These are phyloP conservation scores for Orgyia antiqua DNA, from an alignment of 2,888 invertebrate species.

Conservation along the genomic window DNA sequence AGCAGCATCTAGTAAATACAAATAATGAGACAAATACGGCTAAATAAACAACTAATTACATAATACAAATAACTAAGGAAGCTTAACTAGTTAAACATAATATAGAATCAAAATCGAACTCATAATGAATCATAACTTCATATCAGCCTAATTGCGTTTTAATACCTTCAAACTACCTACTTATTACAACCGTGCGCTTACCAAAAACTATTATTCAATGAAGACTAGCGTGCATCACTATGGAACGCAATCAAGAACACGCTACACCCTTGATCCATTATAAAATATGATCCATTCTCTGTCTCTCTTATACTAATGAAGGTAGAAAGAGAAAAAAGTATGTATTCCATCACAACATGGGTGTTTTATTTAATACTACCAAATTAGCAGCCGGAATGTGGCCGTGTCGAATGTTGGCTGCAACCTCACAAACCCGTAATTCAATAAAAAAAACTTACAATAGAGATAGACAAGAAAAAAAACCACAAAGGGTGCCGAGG, in stretches of 20 bases:
- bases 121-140: background rate
- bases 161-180: slow-evolving; percentile 4
- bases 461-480: slow-evolving; percentile 42
- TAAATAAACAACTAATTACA: too few relatives aligned
- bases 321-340: slow-evolving; percentile 14
- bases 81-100: too few relatives aligned
- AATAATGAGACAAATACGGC: too few relatives aligned
- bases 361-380: slow-evolving; percentile 42
- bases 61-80: too few relatives aligned
- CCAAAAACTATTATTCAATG: slow-evolving; percentile 17
- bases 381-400: slow-evolving; percentile 71
- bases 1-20: too few relatives aligned
- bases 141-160: slow-evolving; percentile 4
- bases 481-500: slow-evolving; percentile 57
- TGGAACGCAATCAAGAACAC: slow-evolving; percentile 23
- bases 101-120: too few relatives aligned
- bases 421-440: slow-evolving; percentile 67
- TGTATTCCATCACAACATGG: slow-evolving; percentile 22
- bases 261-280: slow-evolving; percentile 21
- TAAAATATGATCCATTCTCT: slow-evolving; percentile 23
- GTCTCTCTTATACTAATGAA: slow-evolving; percentile 14
- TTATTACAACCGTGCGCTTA: slow-evolving; percentile 1
- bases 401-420: slow-evolving; percentile 63
- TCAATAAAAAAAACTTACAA: slow-evolving; percentile 62
- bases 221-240: slow-evolving; percentile 13